These are phyloP conservation scores for Cenopis cana DNA, from an alignment of 2,888 invertebrate species.

Conservation along the genomic window DNA sequence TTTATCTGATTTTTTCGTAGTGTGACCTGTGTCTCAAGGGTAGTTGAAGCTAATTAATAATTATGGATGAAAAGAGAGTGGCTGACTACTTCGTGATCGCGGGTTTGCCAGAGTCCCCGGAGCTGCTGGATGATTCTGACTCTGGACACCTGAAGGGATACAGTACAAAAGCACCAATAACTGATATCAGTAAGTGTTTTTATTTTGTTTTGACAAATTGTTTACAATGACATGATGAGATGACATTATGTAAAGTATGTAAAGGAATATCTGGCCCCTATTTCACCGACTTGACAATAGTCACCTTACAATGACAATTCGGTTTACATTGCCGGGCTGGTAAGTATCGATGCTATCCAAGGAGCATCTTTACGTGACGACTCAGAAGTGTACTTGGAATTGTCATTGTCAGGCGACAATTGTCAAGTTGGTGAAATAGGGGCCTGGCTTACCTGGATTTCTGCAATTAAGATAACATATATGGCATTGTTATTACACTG, in stretches of 20 bases:
- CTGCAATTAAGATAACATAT: background rate
- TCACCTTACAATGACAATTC: too few species aligned
- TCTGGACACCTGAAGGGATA: conserved; percentile 92
- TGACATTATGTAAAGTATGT: too few species aligned
- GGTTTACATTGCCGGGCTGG: too few species aligned
- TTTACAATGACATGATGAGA: too few species aligned
- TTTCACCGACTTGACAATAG: too few species aligned
- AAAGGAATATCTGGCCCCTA: too few species aligned
- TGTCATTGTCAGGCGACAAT: too few species aligned
- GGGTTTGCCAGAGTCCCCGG: conserved; percentile 94
- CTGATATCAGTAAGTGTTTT: conserved; percentile 91
- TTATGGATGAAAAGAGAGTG: conserved; percentile 94
- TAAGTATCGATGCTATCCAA: too few species aligned
- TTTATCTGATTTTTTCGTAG: conserved; percentile 54
- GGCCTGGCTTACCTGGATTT: background rate
- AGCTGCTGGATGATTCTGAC: conserved; percentile 91
- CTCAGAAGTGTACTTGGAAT: too few species aligned
- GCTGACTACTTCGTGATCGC: conserved; percentile 99
- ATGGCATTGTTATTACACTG: background rate
- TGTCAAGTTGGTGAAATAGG: too few species aligned
- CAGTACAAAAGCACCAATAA: conserved; percentile 95
- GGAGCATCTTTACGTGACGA: too few species aligned
- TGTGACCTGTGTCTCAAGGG: conserved; percentile 46
- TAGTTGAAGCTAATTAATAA: conserved; percentile 52
- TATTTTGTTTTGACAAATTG: background rate